Base-by-base conservation (phyloP, 2,113 vertebrate species). In the Ptilonorhynchus violaceus region DNA sequence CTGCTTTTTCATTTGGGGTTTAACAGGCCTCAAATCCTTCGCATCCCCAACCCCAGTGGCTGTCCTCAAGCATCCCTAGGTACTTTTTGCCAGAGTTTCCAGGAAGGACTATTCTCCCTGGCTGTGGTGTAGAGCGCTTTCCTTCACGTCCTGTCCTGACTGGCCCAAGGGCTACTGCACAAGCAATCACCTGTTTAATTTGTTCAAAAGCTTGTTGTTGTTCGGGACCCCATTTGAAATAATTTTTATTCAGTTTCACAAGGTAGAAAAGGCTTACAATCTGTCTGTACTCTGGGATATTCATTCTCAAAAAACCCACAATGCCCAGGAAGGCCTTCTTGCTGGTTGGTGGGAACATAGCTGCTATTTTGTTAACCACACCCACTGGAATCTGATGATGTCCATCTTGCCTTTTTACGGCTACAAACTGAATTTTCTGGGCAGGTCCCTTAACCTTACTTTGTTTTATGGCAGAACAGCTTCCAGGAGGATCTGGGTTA, bases 91-190 rank as follows among this genome's bases (percentile, higher is more conserved):
- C 42, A 8, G 19, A 42, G 10, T 21, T 41, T 56, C 27, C 25
- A 37, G 39, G 31, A 70, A n/a, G 31, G 25, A 44, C 46, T 13
- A 24, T 37, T 72, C 4, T 53, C 7, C 37, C 8, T 17, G 62
- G 9, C 21, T 53, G 27, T 0, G 0, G 11, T 31, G 21, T 37
- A 25, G 17, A 73, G 33, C 2, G 0, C 16, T 9, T 53, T 53
- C 47, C 47, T 44, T 44, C 21, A 37, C 39, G 27, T 62, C 46
- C 18, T 25, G 5, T 72, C 60, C 56, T 62, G 16, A 14, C 14
- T 37, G 6, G 14, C 33, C 33, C 81, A 62, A 44, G 25, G 6
- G 14, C 9, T 31, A 53, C 33, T 53, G n/a, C 22, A 31, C 27
- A 18, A 7, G 4, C 9, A 27, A 17, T 53, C 14, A 46, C 33